These are phyloP conservation scores for Macrotis lagotis DNA, from an alignment of 2,113 vertebrate species.

Conservation along the genomic window DNA sequence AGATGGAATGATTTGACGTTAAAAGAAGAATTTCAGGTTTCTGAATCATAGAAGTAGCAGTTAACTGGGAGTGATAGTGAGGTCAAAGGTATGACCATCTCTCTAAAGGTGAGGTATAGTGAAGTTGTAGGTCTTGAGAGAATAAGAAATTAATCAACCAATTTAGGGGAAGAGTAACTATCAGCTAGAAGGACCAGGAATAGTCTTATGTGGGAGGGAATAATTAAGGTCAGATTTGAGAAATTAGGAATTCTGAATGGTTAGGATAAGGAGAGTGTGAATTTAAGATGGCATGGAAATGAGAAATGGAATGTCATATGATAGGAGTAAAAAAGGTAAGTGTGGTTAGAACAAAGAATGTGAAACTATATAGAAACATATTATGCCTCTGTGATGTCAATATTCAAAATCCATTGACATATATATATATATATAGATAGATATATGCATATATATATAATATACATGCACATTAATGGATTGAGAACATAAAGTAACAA, in stretches of 20 bases:
- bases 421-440: not conserved
- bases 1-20: not conserved
- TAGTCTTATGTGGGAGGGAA: not conserved
- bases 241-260: not conserved
- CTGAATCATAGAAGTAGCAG: not conserved
- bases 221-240: not conserved
- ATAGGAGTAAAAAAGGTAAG: not conserved
- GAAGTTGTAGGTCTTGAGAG: not conserved
- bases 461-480: not conserved
- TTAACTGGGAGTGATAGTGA: not conserved
- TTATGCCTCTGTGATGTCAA: not conserved
- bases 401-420: not conserved
- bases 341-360: not conserved
- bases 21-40: not conserved
- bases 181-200: not conserved
- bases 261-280: not conserved
- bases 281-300: not conserved
- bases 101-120: not conserved
- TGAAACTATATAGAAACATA: not conserved
- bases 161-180: not conserved
- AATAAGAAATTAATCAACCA: not conserved
- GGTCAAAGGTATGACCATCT: not conserved
- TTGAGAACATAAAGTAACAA: constrained; percentile 39
- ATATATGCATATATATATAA: not conserved
- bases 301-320: not conserved